phyloP scores from a whole-genome alignment of 2,888 invertebrate genomes.

The Octonoba sinensis region DNA sequence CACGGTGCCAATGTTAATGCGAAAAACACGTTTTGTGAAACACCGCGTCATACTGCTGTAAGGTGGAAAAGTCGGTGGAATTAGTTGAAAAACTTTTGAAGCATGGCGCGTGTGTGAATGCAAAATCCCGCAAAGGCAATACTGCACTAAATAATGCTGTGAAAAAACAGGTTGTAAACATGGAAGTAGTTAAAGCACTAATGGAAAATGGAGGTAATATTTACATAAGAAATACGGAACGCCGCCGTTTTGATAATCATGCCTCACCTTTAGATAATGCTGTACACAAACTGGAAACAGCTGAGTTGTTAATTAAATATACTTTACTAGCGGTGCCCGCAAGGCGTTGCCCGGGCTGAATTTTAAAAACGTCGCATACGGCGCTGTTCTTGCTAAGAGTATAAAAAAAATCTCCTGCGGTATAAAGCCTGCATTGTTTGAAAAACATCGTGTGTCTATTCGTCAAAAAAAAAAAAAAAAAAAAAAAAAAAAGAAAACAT shows the following conservation, averaged over 20 bases:
- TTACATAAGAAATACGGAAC: background rate
- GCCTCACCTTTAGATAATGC: background rate
- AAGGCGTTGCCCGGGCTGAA: too few species aligned
- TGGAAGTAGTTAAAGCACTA: background rate
- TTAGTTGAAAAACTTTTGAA: background rate
- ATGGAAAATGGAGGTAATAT: background rate
- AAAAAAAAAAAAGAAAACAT: too few species aligned
- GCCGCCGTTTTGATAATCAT: background rate
- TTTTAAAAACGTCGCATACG: too few species aligned
- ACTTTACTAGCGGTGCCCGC: too few species aligned
- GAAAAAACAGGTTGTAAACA: background rate
- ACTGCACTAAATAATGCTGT: background rate
- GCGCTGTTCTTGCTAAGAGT: too few species aligned
- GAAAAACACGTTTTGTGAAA: background rate
- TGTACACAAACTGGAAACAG: background rate
- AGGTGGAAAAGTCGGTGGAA: background rate
- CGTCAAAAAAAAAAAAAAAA: too few species aligned
- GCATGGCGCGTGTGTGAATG: background rate
- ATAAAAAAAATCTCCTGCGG: too few species aligned
- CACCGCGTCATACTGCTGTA: background rate
- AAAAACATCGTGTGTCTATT: too few species aligned
- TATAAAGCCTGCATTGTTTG: too few species aligned
- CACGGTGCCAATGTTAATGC: background rate
- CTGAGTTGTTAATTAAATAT: background rate
- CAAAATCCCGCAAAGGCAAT: background rate